These are phyloP conservation scores for Synergus japonicus DNA, from an alignment of 2,888 invertebrate genomes.

Conservation along the genomic window DNA sequence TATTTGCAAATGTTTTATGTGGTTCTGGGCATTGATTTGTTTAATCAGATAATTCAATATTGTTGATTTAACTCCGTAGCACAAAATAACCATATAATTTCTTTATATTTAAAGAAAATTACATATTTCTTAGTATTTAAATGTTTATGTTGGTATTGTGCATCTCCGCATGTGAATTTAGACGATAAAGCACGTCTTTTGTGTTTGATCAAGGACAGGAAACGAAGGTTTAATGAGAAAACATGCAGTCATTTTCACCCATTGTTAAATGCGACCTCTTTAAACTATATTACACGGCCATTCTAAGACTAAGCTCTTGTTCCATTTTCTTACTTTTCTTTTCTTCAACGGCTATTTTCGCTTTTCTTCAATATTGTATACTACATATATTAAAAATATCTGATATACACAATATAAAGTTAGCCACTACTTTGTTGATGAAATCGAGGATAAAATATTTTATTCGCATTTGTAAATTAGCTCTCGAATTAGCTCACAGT, in stretches of 20 bases:
- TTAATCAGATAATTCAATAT: background rate
- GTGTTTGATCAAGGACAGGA: conserved; percentile 1
- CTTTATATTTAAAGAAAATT: no score
- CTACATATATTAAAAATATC: background rate
- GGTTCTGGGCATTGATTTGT: background rate
- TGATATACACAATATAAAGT: no score
- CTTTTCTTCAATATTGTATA: background rate
- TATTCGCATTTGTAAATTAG: no score
- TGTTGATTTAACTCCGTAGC: background rate
- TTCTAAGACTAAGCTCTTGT: conserved; percentile 5
- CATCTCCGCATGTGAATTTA: background rate
- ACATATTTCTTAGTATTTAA: background rate
- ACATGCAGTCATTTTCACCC: conserved; percentile 27
- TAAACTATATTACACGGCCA: background rate
- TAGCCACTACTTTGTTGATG: background rate
- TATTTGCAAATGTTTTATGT: background rate
- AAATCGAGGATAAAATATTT: no score
- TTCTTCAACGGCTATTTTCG: background rate
- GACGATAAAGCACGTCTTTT: conserved; percentile 4
- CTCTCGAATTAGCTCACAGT: background rate
- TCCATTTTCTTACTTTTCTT: conserved; percentile 10
- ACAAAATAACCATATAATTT: background rate
- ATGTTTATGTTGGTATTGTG: background rate
- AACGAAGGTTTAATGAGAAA: conserved; percentile 18
- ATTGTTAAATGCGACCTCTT: conserved; percentile 33